Base-by-base conservation (phyloP, 2,113 vertebrate species). In the Trinectes maculatus region DNA sequence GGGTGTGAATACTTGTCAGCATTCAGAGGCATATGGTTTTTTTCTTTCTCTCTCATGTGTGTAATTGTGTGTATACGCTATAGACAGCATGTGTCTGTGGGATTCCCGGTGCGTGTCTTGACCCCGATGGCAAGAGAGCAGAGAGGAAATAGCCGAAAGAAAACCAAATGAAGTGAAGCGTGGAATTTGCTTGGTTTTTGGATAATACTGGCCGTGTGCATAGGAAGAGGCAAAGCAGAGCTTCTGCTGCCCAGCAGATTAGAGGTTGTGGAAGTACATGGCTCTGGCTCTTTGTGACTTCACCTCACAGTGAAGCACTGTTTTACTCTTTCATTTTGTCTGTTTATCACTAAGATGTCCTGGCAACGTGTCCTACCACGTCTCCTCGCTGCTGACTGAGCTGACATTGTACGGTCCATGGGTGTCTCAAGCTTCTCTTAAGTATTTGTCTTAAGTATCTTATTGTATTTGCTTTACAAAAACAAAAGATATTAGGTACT, bases 131-230 rank as follows among this genome's bases (percentile, higher is more conserved):
- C 66, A 51, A 66, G 37, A 39, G n/a, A 58, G 37, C 11, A 64
- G 68, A 56, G 64, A 72, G 57, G 44, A 77, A 76, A 62, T 21
- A 18, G 71, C 31, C 76, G 66, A 71, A 61, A 49, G 46, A 74
- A 80, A 87, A 77, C 52, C 12, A 8, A 60, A 44, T 15, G 29
- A 65, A 81, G 62, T 37, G 61, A 87, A 81, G 61, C 64, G 39
- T 80, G 73, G 80, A 87, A 82, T 85, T 73, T 62, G 62, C 72
- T 83, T 66, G 61, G 79, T 74, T 62, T 78, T 48, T 69, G 82
- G 77, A 83, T 86, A 73, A 75, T 72, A 74, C 21, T 64, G 73
- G 78, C 55, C 40, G 21, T 60, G 66, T 74, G 79, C 77, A 79
- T 66, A 60, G 33, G 62, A 61, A 80, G 72, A 65, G 57, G 84